Evolutionary conservation across 2,888 invertebrate genomes (phyloP), one percentile per base, ranked within the genome.

Genomic region (Acanthosoma haemorrhoidale): DNA sequence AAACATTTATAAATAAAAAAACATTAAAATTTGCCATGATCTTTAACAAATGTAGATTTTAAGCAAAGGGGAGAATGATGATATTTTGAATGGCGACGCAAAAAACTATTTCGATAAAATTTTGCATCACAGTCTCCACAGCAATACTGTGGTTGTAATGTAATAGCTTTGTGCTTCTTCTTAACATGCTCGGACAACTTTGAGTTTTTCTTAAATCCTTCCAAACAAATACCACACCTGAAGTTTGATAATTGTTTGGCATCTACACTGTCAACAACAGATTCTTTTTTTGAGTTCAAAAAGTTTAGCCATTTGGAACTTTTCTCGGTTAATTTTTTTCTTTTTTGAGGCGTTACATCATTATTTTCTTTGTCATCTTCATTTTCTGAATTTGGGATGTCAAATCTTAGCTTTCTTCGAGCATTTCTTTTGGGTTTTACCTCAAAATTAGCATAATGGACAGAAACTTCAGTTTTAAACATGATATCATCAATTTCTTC

Each of bases 101-200:
- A 70, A 68, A 77, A 78, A 63, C 76, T 76, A 58, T 78, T 78
- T 59, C 76, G 74, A 70, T 75, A 78, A 70, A 78, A 78, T 70
- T 76, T 77, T 5, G 78, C 78, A 38, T 75, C 72, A 71, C 78
- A 78, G 6, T 74, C 73, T 1, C 77, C 77, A 71, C 78, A 78
- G 51, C 75, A 74, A 70, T 76, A 78, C 8, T 72, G 74, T 2
- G 78, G 75, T n/a, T 74, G 73, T 4, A 77, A 69, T 15, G 74
- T 73, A 32, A 76, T 66, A 25, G 75, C 75, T 63, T 71, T 73
- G 58, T 77, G 77, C 13, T 68, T 70, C n/a, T 61, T 72, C 60
- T 73, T 75, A 6, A 75, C 70, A 71, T 77, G 77, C 31, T 74
- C 73, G 6, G 76, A 29, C 21, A 77, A 68, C 31, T 75, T 70